These are phyloP conservation scores for Papilio dardanus DNA, from an alignment of 1,140 invertebrate genomes.

Conservation along the genomic window DNA sequence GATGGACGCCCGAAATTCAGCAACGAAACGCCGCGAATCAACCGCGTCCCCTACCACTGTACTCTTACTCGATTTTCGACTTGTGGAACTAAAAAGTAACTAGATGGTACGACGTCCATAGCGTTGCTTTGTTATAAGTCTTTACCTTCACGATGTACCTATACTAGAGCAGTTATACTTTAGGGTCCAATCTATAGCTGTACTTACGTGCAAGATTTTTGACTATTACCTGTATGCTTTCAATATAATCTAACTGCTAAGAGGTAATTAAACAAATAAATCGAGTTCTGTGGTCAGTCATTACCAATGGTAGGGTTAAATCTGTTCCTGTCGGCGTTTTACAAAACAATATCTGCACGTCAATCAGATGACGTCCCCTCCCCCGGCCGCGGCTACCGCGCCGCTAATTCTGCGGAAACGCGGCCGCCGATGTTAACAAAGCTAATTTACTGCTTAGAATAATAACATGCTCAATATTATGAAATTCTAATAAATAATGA, in stretches of 20 bases:
- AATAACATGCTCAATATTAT: background rate
- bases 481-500: background rate
- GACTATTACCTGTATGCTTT: too few species aligned
- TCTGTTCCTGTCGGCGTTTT: conserved; percentile 48
- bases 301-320: conserved; percentile 37
- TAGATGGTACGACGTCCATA: too few species aligned
- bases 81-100: too few species aligned
- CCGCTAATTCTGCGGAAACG: conserved; percentile 37
- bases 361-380: background rate
- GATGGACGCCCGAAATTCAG: conserved; percentile 43
- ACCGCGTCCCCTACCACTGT: conserved; percentile 45
- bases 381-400: background rate
- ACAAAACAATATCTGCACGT: conserved; percentile 39
- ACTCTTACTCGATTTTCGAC: background rate
- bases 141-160: too few species aligned
- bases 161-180: too few species aligned
- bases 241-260: too few species aligned
- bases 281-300: background rate
- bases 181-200: too few species aligned
- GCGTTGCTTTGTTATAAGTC: too few species aligned
- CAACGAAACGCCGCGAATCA: conserved; percentile 42
- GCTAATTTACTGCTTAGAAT: conserved; percentile 30
- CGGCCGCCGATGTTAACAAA: conserved; percentile 6
- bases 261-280: background rate
- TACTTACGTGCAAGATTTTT: too few species aligned